These are phyloP conservation scores for Oryzias javanicus DNA, from an alignment of 2,113 vertebrate genomes.

Conservation along the genomic window DNA sequence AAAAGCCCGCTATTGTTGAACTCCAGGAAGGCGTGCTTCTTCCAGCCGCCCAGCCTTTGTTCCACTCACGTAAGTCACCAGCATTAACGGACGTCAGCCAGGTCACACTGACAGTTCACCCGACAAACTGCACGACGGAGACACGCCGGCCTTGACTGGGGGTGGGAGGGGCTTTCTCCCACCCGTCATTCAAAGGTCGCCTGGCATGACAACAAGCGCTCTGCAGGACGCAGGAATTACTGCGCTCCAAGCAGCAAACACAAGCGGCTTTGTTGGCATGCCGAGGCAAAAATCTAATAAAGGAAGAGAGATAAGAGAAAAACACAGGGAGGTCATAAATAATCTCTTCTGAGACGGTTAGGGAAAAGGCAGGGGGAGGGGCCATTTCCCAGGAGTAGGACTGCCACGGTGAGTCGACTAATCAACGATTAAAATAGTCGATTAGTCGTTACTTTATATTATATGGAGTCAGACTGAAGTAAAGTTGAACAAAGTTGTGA, in stretches of 20 bases:
- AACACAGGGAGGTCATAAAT: background rate
- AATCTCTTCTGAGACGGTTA: background rate
- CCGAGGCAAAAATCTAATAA: constrained; percentile 7
- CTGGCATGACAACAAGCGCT: constrained; percentile 51
- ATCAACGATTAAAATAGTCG: no score
- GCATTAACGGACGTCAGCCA: constrained; percentile 1
- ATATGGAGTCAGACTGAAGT: no score
- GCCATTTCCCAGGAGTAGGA: constrained; percentile 27
- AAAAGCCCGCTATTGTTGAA: background rate
- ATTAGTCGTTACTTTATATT: no score
- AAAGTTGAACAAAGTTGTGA: no score
- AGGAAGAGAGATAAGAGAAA: constrained; percentile 2
- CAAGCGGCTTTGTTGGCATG: constrained; percentile 13
- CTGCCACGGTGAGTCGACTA: no score
- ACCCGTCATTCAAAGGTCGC: constrained; percentile 33
- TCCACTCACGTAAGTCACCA: constrained; percentile 8
- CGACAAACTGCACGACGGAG: constrained; percentile 2
- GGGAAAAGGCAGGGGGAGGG: no score
- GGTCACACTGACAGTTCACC: constrained; percentile 21
- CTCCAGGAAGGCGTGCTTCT: background rate
- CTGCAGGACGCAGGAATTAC: constrained; percentile 26
- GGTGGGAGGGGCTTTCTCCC: constrained; percentile 19
- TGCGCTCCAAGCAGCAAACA: constrained; percentile 14
- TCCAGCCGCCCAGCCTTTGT: background rate
- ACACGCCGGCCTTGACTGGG: constrained; percentile 30